Conservation (phyloP, 2,888 invertebrate genomes). For the Prosapia bicincta region DNA sequence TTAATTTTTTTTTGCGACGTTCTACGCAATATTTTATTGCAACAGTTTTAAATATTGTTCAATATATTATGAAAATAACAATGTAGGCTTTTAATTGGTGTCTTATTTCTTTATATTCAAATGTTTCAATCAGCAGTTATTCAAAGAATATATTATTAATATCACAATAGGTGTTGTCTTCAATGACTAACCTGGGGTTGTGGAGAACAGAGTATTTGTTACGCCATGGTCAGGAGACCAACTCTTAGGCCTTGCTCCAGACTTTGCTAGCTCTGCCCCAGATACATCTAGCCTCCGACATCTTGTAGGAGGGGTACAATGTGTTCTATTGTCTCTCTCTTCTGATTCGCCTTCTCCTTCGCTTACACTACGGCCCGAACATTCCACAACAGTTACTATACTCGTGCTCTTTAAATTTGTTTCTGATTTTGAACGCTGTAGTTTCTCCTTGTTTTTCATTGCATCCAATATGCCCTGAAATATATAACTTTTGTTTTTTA, state of each 20-base stretch:
- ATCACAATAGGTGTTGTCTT: too few species aligned
- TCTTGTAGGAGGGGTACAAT: conserved; percentile 57
- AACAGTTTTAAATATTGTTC: too few species aligned
- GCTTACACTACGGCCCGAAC: conserved; percentile 40
- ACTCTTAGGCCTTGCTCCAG: conserved; percentile 59
- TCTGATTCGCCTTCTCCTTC: conserved; percentile 38
- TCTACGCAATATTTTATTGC: too few species aligned
- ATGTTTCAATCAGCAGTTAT: too few species aligned
- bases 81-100: too few species aligned
- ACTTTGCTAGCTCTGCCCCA: conserved; percentile 33
- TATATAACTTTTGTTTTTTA: too few species aligned
- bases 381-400: conserved; percentile 31
- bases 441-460: conserved; percentile 90
- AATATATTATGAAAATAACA: too few species aligned
- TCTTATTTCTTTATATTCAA: too few species aligned
- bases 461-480: conserved; percentile 89
- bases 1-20: too few species aligned
- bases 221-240: conserved; percentile 68
- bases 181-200: conserved; percentile 49
- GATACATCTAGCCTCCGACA: conserved; percentile 20
- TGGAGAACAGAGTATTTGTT: conserved; percentile 54
- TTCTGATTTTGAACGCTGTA: conserved; percentile 91
- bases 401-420: conserved; percentile 66
- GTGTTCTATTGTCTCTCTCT: conserved; percentile 54
- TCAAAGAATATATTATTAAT: too few species aligned